Percentiles rank a stretch among this genome's conserved stretches.
These are phyloP conservation scores for Dendroctonus ponderosae DNA, from an alignment of 1,140 invertebrate genomes.

Conservation along the genomic window DNA sequence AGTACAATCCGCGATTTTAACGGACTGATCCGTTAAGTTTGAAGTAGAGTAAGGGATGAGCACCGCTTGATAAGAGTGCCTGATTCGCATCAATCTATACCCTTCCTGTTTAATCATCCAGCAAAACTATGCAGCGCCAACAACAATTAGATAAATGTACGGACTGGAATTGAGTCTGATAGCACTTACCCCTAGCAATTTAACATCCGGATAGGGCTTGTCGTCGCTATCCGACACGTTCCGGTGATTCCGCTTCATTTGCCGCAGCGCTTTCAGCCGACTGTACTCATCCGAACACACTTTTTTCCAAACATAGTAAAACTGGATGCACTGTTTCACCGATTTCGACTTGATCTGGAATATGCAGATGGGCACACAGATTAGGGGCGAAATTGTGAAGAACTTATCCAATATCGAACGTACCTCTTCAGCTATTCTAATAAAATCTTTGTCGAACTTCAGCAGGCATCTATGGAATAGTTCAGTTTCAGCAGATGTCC, in stretches of 20 bases:
- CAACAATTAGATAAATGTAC: too few relatives aligned
- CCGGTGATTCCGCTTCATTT: constrained; percentile 38
- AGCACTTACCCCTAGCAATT: constrained; percentile 47
- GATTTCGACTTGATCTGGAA: constrained; percentile 80
- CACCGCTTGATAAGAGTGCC: too few relatives aligned
- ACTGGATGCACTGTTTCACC: constrained; percentile 92
- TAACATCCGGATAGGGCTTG: constrained; percentile 47
- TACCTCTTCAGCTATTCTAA: constrained; percentile 82
- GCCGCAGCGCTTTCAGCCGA: constrained; percentile 54
- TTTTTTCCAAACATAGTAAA: constrained; percentile 99
- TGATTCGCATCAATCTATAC: constrained; percentile 4
- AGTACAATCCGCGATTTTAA: too few relatives aligned
- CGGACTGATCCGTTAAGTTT: too few relatives aligned
- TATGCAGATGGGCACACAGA: background rate
- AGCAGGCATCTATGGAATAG: constrained; percentile 83
- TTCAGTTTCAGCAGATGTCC: constrained; percentile 85
- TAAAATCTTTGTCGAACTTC: constrained; percentile 93
- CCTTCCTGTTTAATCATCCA: background rate
- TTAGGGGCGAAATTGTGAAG: background rate
- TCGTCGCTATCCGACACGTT: constrained; percentile 44
- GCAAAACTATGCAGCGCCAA: too few relatives aligned
- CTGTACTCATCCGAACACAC: constrained; percentile 84
- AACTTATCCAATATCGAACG: constrained; percentile 34
- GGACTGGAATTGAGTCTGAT: too few relatives aligned
- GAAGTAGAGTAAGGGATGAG: too few relatives aligned